Conservation (phyloP, 1,140 invertebrate genomes). For the Drosophila sechellia region DNA sequence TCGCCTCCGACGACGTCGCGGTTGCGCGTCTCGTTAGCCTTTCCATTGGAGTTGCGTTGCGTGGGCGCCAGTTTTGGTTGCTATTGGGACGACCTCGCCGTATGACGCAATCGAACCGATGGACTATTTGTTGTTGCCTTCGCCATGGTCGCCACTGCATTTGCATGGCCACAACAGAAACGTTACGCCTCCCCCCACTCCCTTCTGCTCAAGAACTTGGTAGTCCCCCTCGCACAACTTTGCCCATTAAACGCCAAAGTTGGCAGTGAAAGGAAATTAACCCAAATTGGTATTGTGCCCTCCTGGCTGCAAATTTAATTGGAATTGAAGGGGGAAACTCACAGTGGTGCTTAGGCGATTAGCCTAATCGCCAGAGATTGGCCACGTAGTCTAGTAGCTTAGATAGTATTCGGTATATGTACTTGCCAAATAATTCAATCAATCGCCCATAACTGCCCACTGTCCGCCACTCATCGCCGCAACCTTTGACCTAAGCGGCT, state of each 20-base stretch:
- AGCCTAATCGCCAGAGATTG: too few relatives aligned
- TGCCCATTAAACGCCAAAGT: slow-evolving; percentile 18
- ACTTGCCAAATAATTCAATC: too few relatives aligned
- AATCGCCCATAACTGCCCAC: neutral
- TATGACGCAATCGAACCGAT: slow-evolving; percentile 53
- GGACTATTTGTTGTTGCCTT: slow-evolving; percentile 8
- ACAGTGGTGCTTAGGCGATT: neutral
- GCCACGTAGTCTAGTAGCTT: neutral
- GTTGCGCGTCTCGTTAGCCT: slow-evolving; percentile 70
- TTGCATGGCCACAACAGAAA: slow-evolving; percentile 46
- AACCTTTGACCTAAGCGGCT: slow-evolving; percentile 43
- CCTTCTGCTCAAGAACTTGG: neutral
- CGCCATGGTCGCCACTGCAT: slow-evolving; percentile 36
- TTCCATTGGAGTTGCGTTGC: slow-evolving; percentile 50
- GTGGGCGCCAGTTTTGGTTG: slow-evolving; percentile 59
- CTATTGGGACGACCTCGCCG: slow-evolving; percentile 36
- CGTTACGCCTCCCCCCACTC: neutral
- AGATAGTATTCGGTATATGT: neutral
- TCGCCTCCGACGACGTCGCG: slow-evolving; percentile 43
- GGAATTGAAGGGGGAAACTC: neutral
- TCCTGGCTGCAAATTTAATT: neutral
- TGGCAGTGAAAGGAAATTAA: slow-evolving; percentile 29
- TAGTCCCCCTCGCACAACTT: slow-evolving; percentile 12
- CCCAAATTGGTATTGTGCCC: slow-evolving; percentile 19
- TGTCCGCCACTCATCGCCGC: slow-evolving; percentile 3